These are phyloP conservation scores for Denticeps clupeoides DNA, from an alignment of 2,797 vertebrate species.

Conservation along the genomic window DNA sequence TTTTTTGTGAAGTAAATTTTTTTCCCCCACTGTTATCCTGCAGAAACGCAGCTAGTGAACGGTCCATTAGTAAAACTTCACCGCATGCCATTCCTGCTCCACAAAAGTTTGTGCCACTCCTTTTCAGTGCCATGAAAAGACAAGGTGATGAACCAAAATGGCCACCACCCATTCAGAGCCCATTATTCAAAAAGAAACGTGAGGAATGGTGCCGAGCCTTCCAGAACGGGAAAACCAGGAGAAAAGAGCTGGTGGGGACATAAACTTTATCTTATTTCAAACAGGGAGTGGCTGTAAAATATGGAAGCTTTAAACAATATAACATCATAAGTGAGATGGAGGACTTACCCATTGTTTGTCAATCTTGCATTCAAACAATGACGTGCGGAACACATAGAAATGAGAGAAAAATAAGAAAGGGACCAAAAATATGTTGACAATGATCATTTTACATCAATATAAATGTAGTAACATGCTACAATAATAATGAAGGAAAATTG, in stretches of 20 bases:
- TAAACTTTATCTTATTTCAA: constrained; percentile 10
- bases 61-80: too few relatives aligned
- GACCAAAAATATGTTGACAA: constrained; percentile 45
- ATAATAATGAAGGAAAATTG: too few relatives aligned
- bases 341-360: constrained; percentile 91
- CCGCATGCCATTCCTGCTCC: neutral
- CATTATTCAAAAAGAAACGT: neutral
- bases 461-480: too few relatives aligned
- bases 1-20: too few relatives aligned
- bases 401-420: constrained; percentile 38
- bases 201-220: neutral
- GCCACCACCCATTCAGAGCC: neutral
- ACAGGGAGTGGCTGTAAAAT: neutral
- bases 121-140: constrained; percentile 9
- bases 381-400: constrained; percentile 53
- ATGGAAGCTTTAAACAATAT: constrained; percentile 2
- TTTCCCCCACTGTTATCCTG: too few relatives aligned
- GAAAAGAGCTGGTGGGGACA: neutral
- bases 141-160: neutral
- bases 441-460: too few relatives aligned
- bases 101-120: neutral
- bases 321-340: constrained; percentile 12
- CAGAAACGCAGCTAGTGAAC: too few relatives aligned
- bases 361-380: constrained; percentile 65
- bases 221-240: too few relatives aligned